Base-by-base conservation (phyloP, 53 echinoderm and acorn worm genomes). In the Holothuria leucospilota region DNA sequence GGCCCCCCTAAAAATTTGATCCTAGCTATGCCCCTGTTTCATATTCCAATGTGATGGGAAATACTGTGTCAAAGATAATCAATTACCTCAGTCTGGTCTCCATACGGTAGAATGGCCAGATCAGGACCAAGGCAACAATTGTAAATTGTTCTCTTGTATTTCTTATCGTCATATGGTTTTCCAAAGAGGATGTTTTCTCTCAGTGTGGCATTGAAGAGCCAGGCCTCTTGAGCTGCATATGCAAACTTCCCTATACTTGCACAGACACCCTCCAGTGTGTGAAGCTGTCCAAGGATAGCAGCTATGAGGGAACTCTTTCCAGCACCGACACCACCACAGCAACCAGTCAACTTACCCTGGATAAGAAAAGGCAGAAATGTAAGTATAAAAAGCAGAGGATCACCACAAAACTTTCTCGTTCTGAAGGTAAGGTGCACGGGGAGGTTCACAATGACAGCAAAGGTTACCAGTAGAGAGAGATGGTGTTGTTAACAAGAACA, bases 101-200 rank as follows among this genome's bases (percentile, higher is more conserved):
- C 99, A 68, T 88, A 88, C 0, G 99, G 92, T 14, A 98, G 89
- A 21, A 98, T 98, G 8, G 90, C 93, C 64, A 98, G 75, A 82
- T 98, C 99, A 65, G 92, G 93, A 23, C 83, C 91, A 70, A 98
- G 74, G 38, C 95, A 90, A 68, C 99, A 98, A 8, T 90, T 92
- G 13, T 61, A 14, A 21, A 98, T 64, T 0, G 88, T 92, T 52
- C 70, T 84, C 49, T 95, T 79, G 64, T 98, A 98, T 24, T 84
- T 86, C 27, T 90, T 92, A 62, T 92, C 89, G 21, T 93, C 93
- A 82, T 91, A 94, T 21, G 86, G 86, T 5, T 78, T 82, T 16
- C 99, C 99, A 61, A 98, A 98, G 28, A 98, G 87, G 59, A 98
- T 98, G 85, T 98, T 98, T 23, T 98, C 95, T 71, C 90, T 90